Conservation (phyloP, 2,888 invertebrate species). For the Magallana nippona region DNA sequence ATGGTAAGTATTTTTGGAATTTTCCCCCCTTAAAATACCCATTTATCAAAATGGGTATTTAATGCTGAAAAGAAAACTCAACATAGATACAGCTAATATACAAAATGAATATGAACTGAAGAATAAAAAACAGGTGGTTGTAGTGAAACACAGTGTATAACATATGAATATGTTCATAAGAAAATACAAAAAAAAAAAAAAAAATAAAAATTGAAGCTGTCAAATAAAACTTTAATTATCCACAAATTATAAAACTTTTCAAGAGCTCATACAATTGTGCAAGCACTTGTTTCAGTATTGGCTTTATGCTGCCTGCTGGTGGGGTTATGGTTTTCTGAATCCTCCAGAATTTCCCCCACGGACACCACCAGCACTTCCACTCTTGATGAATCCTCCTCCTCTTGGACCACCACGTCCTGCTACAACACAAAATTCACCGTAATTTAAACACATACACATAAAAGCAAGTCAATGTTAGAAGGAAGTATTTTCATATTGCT, state of each 20-base stretch:
- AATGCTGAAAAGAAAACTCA: slow-evolving; percentile 9
- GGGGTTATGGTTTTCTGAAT: slow-evolving; percentile 44
- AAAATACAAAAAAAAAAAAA: slow-evolving; percentile 6
- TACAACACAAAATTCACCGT: neutral
- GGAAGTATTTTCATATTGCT: no score
- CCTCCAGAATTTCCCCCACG: slow-evolving; percentile 50
- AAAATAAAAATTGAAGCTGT: no score
- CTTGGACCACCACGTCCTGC: slow-evolving; percentile 35
- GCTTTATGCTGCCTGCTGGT: slow-evolving; percentile 39
- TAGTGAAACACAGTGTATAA: neutral
- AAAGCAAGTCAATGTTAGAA: neutral
- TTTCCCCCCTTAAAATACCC: neutral
- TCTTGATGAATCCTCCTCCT: slow-evolving; percentile 32
- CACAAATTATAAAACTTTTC: slow-evolving; percentile 46
- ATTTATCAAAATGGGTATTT: neutral
- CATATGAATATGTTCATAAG: slow-evolving; percentile 10
- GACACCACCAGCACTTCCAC: slow-evolving; percentile 42
- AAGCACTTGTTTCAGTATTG: slow-evolving; percentile 10
- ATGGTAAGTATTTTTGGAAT: neutral
- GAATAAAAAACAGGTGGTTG: neutral
- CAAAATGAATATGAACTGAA: slow-evolving; percentile 3
- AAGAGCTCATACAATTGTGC: slow-evolving; percentile 9
- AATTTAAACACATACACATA: neutral
- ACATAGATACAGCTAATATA: neutral
- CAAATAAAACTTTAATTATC: slow-evolving; percentile 44